Evolutionary conservation across 2,888 invertebrate genomes (phyloP).

Genomic region (Tiphia femorata): DNA sequence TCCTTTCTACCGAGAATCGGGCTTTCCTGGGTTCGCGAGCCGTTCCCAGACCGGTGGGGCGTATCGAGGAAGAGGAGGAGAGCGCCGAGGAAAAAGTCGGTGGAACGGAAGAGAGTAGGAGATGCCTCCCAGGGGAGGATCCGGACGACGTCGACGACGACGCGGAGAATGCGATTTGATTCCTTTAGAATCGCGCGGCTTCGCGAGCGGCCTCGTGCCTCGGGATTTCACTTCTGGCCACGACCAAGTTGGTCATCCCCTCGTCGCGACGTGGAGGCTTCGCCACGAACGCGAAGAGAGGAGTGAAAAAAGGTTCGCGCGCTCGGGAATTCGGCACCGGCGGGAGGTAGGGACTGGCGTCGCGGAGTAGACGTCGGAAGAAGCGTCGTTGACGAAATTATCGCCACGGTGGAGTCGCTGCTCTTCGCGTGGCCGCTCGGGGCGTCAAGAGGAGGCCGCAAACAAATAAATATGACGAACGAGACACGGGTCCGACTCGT

Average conservation of each 20-base stretch:
- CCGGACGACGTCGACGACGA: too few species aligned
- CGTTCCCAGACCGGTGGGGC: too few species aligned
- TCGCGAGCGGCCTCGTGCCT: constrained; percentile 11
- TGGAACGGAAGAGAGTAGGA: background rate
- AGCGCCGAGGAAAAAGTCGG: background rate
- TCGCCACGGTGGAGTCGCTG: constrained; percentile 23
- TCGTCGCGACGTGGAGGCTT: constrained; percentile 25
- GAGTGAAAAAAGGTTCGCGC: constrained; percentile 10
- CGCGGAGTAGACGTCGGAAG: background rate
- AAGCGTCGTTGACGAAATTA: constrained; percentile 25
- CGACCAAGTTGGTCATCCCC: too few species aligned
- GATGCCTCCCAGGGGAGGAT: constrained; percentile 42
- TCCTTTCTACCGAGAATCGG: constrained; percentile 37
- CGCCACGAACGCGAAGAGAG: constrained; percentile 21
- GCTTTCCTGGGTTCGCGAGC: constrained; percentile 23
- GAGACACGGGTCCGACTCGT: constrained; percentile 34
- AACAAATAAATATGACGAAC: constrained; percentile 51
- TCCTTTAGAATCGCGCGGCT: constrained; percentile 50
- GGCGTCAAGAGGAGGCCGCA: constrained; percentile 39
- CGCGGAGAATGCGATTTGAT: constrained; percentile 57
- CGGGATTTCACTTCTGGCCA: constrained; percentile 31
- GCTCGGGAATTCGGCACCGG: too few species aligned
- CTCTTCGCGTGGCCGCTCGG: constrained; percentile 24
- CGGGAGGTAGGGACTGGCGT: too few species aligned
- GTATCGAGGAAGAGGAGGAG: too few species aligned